phyloP scores from a whole-genome alignment of 2,797 vertebrate genomes.

The Falco novaeseelandiae region DNA sequence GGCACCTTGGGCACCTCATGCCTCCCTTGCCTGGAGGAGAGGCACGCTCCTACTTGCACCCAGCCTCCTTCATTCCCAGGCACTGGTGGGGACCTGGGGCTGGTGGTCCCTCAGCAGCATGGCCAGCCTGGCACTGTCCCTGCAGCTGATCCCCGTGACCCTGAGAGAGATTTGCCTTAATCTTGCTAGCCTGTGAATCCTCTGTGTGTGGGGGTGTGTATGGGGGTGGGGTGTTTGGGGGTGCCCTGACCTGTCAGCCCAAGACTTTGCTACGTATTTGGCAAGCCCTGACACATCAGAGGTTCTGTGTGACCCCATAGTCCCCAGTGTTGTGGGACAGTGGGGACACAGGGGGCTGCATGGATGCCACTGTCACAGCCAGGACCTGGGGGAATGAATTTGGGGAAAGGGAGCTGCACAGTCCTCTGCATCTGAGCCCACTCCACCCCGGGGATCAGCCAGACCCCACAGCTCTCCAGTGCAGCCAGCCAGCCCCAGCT shows the following conservation, averaged over 20 bases:
- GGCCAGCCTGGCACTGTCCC: not conserved
- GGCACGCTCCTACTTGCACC: fast-evolving
- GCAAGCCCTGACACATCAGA: not conserved
- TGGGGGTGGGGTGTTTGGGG: fast-evolving
- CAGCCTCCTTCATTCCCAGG: not conserved
- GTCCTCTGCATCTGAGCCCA: not conserved
- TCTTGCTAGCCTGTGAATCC: not conserved
- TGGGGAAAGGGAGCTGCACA: not conserved
- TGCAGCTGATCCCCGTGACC: not conserved
- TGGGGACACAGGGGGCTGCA: not conserved
- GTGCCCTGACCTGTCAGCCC: not conserved
- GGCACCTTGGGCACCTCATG: fast-evolving
- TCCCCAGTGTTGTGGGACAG: not conserved
- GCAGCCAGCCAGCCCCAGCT: not conserved
- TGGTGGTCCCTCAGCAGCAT: not conserved
- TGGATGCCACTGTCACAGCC: not conserved
- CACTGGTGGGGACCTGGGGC: fast-evolving
- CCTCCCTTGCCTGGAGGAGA: not conserved
- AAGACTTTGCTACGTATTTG: not conserved
- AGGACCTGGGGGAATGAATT: not conserved
- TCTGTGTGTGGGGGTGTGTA: no score
- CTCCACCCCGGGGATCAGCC: not conserved
- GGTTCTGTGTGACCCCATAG: not conserved
- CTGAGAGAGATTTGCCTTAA: no score
- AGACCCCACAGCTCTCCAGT: not conserved